Conservation (phyloP, 2,797 vertebrate genomes). For the Rhabdomys pumilio region DNA sequence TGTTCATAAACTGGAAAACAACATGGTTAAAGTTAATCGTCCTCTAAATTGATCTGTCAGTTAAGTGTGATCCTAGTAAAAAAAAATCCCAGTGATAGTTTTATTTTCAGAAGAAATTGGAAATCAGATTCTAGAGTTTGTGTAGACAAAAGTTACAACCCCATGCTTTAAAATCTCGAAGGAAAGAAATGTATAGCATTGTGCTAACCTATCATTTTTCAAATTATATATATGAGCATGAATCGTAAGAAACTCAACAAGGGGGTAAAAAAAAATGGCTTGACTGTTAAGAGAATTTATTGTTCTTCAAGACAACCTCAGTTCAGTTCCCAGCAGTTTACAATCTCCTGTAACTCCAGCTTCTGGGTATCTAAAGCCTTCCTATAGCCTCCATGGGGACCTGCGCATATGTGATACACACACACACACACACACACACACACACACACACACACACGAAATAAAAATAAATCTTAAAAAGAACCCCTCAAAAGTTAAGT, state of each 20-base stretch:
- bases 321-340: not conserved
- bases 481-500: not conserved
- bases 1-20: not conserved
- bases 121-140: slow-evolving; percentile 6
- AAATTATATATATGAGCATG: not conserved
- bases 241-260: not conserved
- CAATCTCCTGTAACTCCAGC: not conserved
- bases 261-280: too few species aligned
- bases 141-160: not conserved
- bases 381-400: too few species aligned
- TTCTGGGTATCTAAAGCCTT: not conserved
- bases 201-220: not conserved
- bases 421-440: not conserved
- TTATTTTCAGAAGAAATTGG: not conserved
- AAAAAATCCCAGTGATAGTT: not conserved
- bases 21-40: not conserved
- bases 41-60: slow-evolving; percentile 4
- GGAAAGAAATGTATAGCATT: not conserved
- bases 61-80: not conserved
- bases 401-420: not conserved
- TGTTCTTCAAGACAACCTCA: not conserved
- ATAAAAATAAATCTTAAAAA: not conserved
- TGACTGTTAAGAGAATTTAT: not conserved
- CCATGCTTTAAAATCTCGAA: not conserved
- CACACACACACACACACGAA: not conserved